A percentile compares a stretch with the other conserved stretches of the same genome.
phyloP scores from a whole-genome alignment of 2,888 invertebrate species.

The Dorcus hopei region DNA sequence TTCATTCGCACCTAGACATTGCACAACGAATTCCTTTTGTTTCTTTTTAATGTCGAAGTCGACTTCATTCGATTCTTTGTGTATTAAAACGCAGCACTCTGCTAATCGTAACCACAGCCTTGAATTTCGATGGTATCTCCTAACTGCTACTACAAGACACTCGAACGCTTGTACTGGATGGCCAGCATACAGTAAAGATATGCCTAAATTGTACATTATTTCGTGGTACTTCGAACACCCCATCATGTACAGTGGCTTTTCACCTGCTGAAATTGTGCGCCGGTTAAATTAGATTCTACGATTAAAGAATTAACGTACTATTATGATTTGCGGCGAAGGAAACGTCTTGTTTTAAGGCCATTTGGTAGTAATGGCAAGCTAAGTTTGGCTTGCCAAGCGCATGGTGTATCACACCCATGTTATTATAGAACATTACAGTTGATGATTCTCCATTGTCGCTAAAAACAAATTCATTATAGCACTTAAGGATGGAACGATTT shows the following conservation, averaged over 20 bases:
- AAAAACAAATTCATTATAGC: conserved; percentile 11
- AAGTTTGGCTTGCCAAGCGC: conserved; percentile 78
- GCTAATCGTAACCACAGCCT: conserved; percentile 89
- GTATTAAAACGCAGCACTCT: conserved; percentile 80
- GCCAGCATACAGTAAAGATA: conserved; percentile 77
- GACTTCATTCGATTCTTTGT: conserved; percentile 56
- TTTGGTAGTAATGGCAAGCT: conserved; percentile 74
- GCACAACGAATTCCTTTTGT: conserved; percentile 59
- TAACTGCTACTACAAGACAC: conserved; percentile 81
- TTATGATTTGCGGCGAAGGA: conserved; percentile 5
- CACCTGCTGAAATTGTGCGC: conserved; percentile 32
- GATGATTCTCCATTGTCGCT: conserved; percentile 61
- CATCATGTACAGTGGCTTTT: conserved; percentile 60
- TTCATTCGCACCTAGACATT: conserved; percentile 56
- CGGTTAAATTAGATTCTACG: not conserved
- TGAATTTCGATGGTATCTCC: conserved; percentile 83
- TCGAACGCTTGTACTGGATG: conserved; percentile 85
- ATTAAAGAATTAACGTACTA: not conserved
- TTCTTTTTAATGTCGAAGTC: conserved; percentile 60
- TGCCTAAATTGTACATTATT: conserved; percentile 77
- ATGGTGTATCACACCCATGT: conserved; percentile 77
- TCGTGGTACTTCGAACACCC: conserved; percentile 62
- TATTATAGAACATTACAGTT: conserved; percentile 70
- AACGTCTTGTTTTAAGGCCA: conserved; percentile 71
- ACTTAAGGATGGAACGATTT: not conserved